phyloP scores from a whole-genome alignment of 2,113 vertebrate genomes.

The Aegithalos caudatus region DNA sequence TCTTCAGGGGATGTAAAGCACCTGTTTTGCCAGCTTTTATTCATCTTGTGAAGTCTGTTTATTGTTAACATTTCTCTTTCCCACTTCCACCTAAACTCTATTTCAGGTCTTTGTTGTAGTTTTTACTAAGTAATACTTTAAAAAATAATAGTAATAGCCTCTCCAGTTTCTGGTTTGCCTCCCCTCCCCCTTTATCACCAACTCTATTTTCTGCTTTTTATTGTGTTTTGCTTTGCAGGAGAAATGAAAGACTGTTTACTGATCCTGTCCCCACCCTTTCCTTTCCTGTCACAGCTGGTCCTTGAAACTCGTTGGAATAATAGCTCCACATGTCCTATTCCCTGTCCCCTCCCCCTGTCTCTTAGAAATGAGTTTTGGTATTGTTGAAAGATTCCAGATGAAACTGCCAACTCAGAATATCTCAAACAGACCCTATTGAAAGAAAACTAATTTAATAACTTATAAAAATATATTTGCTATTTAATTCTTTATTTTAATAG shows the following conservation, averaged over 20 bases:
- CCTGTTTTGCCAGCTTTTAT: not conserved
- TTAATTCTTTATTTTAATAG: not conserved
- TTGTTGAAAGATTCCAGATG: not conserved
- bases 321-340: not conserved
- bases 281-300: not conserved
- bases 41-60: not conserved
- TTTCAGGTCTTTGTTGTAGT: not conserved
- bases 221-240: not conserved
- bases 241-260: slow-evolving; percentile 23
- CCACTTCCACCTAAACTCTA: not conserved
- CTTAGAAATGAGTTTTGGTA: not conserved
- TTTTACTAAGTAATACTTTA: not conserved
- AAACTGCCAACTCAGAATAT: not conserved
- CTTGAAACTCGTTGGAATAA: not conserved
- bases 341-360: fast-evolving
- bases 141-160: not conserved
- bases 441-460: not conserved
- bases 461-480: not conserved
- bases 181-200: not conserved
- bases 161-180: not conserved
- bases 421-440: not conserved
- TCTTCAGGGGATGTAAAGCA: not conserved
- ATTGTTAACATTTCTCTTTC: not conserved
- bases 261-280: slow-evolving; percentile 17
- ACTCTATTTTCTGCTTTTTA: not conserved